These are phyloP conservation scores for Stegodyphus dumicola DNA, from an alignment of 1,140 invertebrate genomes.

Conservation along the genomic window DNA sequence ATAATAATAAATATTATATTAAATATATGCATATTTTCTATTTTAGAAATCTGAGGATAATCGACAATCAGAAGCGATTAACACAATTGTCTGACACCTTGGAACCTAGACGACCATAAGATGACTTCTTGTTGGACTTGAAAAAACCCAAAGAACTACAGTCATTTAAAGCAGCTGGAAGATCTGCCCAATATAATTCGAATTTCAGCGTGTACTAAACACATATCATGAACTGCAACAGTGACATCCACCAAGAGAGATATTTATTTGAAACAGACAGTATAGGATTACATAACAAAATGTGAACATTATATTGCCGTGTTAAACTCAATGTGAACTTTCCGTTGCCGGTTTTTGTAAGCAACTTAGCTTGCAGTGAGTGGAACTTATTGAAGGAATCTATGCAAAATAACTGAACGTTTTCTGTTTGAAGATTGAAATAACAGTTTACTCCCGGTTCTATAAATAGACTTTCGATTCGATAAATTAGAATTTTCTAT, in stretches of 20 bases:
- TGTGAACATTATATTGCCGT: not conserved
- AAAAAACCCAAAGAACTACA: not conserved
- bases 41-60: slow-evolving; percentile 70
- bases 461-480: not conserved
- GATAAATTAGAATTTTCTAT: not conserved
- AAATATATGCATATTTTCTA: not conserved
- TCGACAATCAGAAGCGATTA: slow-evolving; percentile 72
- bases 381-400: not conserved
- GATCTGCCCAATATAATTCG: not conserved
- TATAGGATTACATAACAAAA: not conserved
- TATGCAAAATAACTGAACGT: not conserved
- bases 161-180: not conserved
- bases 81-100: slow-evolving; percentile 72
- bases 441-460: not conserved
- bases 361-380: not conserved
- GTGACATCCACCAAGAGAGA: not conserved
- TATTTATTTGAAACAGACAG: not conserved
- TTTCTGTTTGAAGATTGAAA: not conserved
- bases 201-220: not conserved
- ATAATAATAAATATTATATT: slow-evolving; percentile 50
- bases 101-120: slow-evolving; percentile 69
- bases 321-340: too few relatives aligned
- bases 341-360: too few relatives aligned
- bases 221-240: not conserved
- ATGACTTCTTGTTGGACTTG: not conserved